Evolutionary conservation across 1,140 invertebrate genomes (phyloP).

Genomic region (Bombus confusus): DNA sequence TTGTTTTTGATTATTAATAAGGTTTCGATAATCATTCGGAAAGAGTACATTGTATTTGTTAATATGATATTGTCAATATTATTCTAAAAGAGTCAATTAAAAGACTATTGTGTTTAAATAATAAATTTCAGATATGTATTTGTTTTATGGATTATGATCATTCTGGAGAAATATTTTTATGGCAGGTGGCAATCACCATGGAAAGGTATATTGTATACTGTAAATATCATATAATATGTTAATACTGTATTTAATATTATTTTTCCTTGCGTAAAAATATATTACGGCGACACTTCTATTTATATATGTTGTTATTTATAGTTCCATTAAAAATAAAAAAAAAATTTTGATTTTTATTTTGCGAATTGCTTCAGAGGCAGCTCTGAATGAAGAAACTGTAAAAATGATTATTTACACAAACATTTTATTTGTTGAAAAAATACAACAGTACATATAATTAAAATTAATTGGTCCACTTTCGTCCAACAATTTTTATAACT

Average conservation of each 20-base stretch:
- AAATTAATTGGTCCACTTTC: background rate
- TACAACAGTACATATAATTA: slow-evolving; percentile 11
- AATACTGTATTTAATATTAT: slow-evolving; percentile 72
- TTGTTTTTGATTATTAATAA: background rate
- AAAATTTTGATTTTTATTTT: background rate
- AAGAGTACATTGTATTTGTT: background rate
- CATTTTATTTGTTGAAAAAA: slow-evolving; percentile 15
- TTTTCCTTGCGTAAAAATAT: slow-evolving; percentile 54
- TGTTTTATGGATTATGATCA: slow-evolving; percentile 19
- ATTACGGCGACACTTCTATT: slow-evolving; percentile 66
- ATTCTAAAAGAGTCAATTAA: background rate
- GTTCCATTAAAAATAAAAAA: slow-evolving; percentile 70
- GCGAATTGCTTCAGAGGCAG: background rate
- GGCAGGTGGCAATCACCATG: slow-evolving; percentile 7
- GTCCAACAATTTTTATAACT: background rate
- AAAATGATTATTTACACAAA: background rate
- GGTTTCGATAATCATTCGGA: background rate
- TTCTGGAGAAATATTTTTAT: background rate
- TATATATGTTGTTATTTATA: slow-evolving; percentile 71
- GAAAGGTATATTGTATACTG: slow-evolving; percentile 47
- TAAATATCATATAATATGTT: slow-evolving; percentile 69
- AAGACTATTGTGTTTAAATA: slow-evolving; percentile 16
- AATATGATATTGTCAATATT: background rate
- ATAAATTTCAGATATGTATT: background rate
- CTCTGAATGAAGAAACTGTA: background rate